A percentile compares a stretch with the other conserved stretches of the same genome.
Evolutionary conservation across 2,888 invertebrate species (phyloP).

Genomic region (Lepidochrysops patricia): DNA sequence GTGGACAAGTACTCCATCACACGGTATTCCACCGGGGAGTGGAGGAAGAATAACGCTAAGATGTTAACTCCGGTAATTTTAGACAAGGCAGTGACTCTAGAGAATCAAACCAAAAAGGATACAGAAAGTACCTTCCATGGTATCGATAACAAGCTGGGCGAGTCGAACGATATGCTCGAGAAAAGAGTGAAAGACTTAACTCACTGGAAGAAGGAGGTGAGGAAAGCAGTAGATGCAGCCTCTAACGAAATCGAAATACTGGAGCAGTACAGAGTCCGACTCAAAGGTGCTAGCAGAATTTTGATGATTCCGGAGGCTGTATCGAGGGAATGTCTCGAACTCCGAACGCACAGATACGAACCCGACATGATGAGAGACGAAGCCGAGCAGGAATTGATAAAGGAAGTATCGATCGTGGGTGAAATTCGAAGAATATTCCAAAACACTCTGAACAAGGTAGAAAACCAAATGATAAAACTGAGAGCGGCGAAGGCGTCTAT

Average conservation of each 20-base stretch:
- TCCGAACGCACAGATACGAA: slow-evolving; percentile 80
- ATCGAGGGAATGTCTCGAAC: slow-evolving; percentile 80
- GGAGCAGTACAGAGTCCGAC: slow-evolving; percentile 76
- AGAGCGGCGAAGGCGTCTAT: slow-evolving; percentile 84
- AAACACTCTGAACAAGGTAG: slow-evolving; percentile 78
- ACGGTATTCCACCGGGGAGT: slow-evolving; percentile 81
- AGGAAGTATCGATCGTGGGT: slow-evolving; percentile 82
- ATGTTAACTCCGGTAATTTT: slow-evolving; percentile 53
- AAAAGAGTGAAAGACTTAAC: slow-evolving; percentile 58
- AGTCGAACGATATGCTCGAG: slow-evolving; percentile 47
- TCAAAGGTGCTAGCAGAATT: slow-evolving; percentile 79
- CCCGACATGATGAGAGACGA: slow-evolving; percentile 85
- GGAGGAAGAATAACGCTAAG: slow-evolving; percentile 77
- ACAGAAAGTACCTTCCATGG: slow-evolving; percentile 73
- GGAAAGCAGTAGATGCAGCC: slow-evolving; percentile 76
- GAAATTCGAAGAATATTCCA: slow-evolving; percentile 79
- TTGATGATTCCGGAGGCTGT: slow-evolving; percentile 83
- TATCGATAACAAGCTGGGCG: slow-evolving; percentile 67
- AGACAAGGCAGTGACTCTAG: slow-evolving; percentile 44
- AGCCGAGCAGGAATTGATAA: slow-evolving; percentile 86
- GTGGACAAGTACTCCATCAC: slow-evolving; percentile 87
- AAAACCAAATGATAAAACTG: slow-evolving; percentile 81
- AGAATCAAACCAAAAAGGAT: slow-evolving; percentile 38
- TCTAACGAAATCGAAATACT: slow-evolving; percentile 78
- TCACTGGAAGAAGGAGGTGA: slow-evolving; percentile 80